phyloP scores from a whole-genome alignment of 2,888 invertebrate genomes.

The Mesorhabditis sp. region DNA sequence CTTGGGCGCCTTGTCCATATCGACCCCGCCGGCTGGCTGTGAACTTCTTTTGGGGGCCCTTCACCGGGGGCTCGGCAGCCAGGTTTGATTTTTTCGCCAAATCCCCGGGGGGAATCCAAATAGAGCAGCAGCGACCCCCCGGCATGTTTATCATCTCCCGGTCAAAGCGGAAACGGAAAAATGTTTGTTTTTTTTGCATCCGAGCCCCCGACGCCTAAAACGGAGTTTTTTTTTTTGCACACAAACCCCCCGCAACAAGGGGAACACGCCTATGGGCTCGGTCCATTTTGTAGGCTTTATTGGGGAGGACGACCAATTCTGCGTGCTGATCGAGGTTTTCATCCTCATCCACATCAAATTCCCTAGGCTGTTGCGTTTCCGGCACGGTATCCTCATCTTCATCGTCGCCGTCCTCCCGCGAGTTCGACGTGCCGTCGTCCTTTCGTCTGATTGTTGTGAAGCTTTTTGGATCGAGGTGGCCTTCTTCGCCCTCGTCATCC shows the following conservation, averaged over 20 bases:
- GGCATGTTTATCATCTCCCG: slow-evolving; percentile 20
- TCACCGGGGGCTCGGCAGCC: slow-evolving; percentile 33
- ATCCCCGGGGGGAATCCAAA: slow-evolving; percentile 44
- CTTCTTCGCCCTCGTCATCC: too few relatives aligned
- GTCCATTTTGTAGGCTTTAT: not conserved
- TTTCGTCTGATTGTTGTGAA: too few relatives aligned
- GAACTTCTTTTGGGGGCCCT: slow-evolving; percentile 30
- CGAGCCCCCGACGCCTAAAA: too few relatives aligned
- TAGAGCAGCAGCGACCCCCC: slow-evolving; percentile 50
- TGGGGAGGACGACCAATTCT: not conserved
- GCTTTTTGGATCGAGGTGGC: too few relatives aligned
- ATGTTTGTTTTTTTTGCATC: not conserved
- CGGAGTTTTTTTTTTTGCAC: too few relatives aligned
- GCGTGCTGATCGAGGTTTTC: too few relatives aligned
- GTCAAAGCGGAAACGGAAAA: not conserved
- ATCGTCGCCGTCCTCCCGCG: too few relatives aligned
- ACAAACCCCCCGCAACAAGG: not conserved
- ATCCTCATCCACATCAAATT: too few relatives aligned
- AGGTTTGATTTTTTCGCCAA: slow-evolving; percentile 44
- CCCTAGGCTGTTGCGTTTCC: too few relatives aligned
- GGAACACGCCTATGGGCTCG: not conserved
- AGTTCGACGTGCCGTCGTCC: too few relatives aligned
- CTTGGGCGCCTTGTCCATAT: slow-evolving; percentile 58
- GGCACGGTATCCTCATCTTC: too few relatives aligned
- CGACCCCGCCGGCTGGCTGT: slow-evolving; percentile 29